Evolutionary conservation across 2,113 vertebrate species (phyloP), one percentile per base, ranked within the genome.

Genomic region (Acinonyx jubatus): DNA sequence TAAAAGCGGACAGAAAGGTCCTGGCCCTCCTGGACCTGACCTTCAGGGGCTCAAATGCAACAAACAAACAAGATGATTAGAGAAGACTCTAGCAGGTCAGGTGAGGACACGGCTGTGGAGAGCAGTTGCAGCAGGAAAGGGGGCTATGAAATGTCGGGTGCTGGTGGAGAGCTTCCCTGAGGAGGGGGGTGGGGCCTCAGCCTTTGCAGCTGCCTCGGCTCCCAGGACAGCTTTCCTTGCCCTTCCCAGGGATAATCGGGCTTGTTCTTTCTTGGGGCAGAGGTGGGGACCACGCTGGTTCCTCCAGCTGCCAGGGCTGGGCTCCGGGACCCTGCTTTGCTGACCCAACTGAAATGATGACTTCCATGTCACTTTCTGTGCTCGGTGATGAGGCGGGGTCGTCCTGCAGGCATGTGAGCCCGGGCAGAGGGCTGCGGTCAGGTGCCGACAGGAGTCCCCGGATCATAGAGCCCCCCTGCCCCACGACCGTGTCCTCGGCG

Each of bases 381-480:
- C 23, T 55, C 5, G 0, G 63, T 3, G 55, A 36, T 8, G 1
- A 4, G 48, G 27, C 23, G 5, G 36, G 66, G 71, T 55, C 16
- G 1, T 15, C 0, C 5, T 21, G 61, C 78, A 25, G 95, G 65
- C 36, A 29, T 31, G 41, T 1, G 29, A 55, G 76, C n/a, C 25
- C 3, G 13, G 10, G 14, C 14, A 1, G 38, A n/a, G 57, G 50
- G 38, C 52, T 19, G 1, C 19, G 2, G 73, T 18, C 83, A 11
- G 25, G 25, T 29, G 36, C 1, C 0, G 11, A 27, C 11, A 6
- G 38, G 11, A 2, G 4, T 36, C 0, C 10, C 57, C 14, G 8
- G 71, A 13, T 3, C 4, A 13, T 5, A 63, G 63, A 27, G 38
- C 16, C 29, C 41, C 31, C 27, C 69, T 21, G 41, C 2, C 45